Evolutionary conservation across 2,888 invertebrate species (phyloP), one percentile per base, ranked within the genome.

Genomic region (Notocelia uddmanniana): DNA sequence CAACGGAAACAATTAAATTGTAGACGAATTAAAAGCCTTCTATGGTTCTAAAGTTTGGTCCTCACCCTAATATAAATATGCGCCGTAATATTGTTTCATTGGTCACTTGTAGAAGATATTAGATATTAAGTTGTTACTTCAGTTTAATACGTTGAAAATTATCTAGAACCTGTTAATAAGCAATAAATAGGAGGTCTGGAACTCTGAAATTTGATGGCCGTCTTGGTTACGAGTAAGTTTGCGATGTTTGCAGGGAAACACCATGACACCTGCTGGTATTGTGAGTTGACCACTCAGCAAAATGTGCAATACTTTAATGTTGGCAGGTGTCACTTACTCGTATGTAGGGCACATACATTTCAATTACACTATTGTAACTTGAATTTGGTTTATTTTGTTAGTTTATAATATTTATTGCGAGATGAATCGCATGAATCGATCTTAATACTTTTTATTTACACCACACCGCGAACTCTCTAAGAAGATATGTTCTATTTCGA

Each of bases 401-500:
- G n/a, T n/a, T n/a, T n/a, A n/a, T n/a, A n/a, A n/a, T n/a, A n/a
- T n/a, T n/a, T n/a, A n/a, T n/a, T n/a, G n/a, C n/a, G n/a, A n/a
- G n/a, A n/a, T n/a, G n/a, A n/a, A n/a, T n/a, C n/a, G n/a, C n/a
- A n/a, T n/a, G n/a, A 60, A n/a, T 23, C 41, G n/a, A 9, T 1
- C 10, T 45, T n/a, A 15, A 41, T 19, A 21, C 21, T 21, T 21
- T 18, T 31, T 58, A 19, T 19, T 19, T 18, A 18, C 11, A 19
- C 50, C 5, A 15, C 41, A 41, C n/a, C 10, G 59, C 26, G 21
- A 50, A 23, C 37, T 21, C n/a, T 21, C 37, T 21, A 37, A 63
- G 52, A 31, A 19, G 31, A 54, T 64, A 37, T 54, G 34, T 52
- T 64, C 9, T 54, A 64, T 54, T 64, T 64, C 52, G 21, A 64